Evolutionary conservation across 1,140 invertebrate genomes (phyloP), one percentile per base, ranked within the genome.

Genomic region (Brachionus calyciflorus): DNA sequence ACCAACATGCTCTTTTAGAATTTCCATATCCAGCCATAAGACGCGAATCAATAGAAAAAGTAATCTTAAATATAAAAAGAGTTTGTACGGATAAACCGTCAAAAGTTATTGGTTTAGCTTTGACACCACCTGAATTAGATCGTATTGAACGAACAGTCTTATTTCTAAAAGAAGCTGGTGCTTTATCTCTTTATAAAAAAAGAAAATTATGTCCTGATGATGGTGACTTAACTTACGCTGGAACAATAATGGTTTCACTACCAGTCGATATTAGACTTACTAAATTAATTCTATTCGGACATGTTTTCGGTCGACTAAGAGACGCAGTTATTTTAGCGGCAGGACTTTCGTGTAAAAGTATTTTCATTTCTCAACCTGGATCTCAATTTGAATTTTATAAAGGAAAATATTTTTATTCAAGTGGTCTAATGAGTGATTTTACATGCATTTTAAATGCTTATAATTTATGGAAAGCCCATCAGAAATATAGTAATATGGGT

Each of bases 221-320:
- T 85, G 94, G 94, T 14, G 90, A 95, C 77, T 80, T 98, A 12
- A 97, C 93, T 0, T 91, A 90, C 82, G 85, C 97, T 77, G 96
- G 96, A 0, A 86, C 85, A 30, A 87, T 97, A 0, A 91, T 96
- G 89, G 89, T 91, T 0, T 83, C 83, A 48, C 84, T 98, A 40
- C 94, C 94, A 0, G 80, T 97, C 0, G 91, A 95, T 81, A 89
- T 94, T 12, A 87, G 88, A 44, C 81, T 94, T 3, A 88, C 91
- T 12, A 94, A 94, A 81, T 85, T 98, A 0, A 91, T 98, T 48
- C 86, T 93, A 49, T 84, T 97, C 0, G 94, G 94, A 1, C 89
- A 94, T 82, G 89, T 92, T 12, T 96, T 92, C 81, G 92, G 91
- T 76, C 87, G 92, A 40, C 28, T 77, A 0, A 41, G 46, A 19